These are phyloP conservation scores for Microcebus jonahi DNA, from an alignment of 2,113 vertebrate species.

Conservation along the genomic window DNA sequence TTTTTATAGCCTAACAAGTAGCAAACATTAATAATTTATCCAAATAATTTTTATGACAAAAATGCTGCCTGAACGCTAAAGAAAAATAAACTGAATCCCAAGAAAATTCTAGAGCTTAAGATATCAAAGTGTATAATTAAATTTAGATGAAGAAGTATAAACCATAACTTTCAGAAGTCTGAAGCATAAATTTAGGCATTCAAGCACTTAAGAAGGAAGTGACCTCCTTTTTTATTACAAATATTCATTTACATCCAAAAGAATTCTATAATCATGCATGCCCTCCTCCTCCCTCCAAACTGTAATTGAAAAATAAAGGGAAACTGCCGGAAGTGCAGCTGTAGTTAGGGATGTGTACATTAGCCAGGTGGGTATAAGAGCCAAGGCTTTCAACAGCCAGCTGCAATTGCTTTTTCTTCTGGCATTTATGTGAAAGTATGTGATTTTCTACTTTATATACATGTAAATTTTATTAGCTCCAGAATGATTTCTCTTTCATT, in stretches of 20 bases:
- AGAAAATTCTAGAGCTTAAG: neutral
- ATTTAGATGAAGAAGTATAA: constrained; percentile 10
- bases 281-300: neutral
- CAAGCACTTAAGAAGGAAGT: constrained; percentile 4
- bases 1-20: neutral
- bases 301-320: constrained; percentile 44
- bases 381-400: constrained; percentile 24
- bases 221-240: constrained; percentile 2
- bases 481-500: constrained; percentile 66
- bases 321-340: constrained; percentile 18
- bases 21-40: neutral
- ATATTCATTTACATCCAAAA: neutral
- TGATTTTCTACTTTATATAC: constrained; percentile 60
- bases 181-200: neutral
- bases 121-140: neutral
- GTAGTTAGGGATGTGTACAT: neutral
- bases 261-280: constrained; percentile 41
- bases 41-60: neutral
- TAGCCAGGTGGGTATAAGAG: constrained; percentile 45
- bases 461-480: constrained; percentile 70
- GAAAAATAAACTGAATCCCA: neutral
- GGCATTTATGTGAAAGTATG: constrained; percentile 14
- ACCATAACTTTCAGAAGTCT: neutral
- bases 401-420: constrained; percentile 50
- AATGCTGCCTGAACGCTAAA: neutral